phyloP scores from a whole-genome alignment of 2,888 invertebrate genomes.

The Melipona beecheii region DNA sequence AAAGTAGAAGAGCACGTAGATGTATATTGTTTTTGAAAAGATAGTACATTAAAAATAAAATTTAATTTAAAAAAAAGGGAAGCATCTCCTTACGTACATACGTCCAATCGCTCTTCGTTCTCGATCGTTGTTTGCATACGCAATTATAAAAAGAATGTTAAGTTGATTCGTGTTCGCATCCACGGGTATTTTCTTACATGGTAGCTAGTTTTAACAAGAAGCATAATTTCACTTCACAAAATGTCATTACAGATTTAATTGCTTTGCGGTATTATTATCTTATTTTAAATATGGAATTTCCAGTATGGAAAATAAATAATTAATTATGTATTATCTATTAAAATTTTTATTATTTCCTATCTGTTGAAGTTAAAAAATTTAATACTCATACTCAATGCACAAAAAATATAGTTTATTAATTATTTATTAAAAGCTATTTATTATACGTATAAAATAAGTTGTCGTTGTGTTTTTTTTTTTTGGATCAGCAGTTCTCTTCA shows the following conservation, averaged over 20 bases:
- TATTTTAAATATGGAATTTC: not conserved
- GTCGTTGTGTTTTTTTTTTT: not conserved
- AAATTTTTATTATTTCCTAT: not conserved
- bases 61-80: not conserved
- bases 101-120: conserved; percentile 28
- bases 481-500: not conserved
- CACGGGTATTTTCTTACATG: conserved; percentile 47
- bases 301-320: not conserved
- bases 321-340: no score
- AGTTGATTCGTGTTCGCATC: conserved; percentile 34
- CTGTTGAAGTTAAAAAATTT: not conserved
- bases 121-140: conserved; percentile 41
- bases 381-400: not conserved
- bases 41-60: not conserved
- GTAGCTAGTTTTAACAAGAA: conserved; percentile 19
- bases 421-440: not conserved
- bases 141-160: conserved; percentile 50
- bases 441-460: not conserved
- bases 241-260: conserved; percentile 23
- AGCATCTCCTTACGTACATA: not conserved
- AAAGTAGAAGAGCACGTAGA: not conserved
- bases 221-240: conserved; percentile 27
- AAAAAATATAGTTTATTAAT: not conserved
- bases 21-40: not conserved
- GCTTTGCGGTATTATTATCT: not conserved